Evolutionary conservation across 2,888 invertebrate genomes (phyloP), one percentile per base, ranked within the genome.

Genomic region (Tanypteryx hageni): DNA sequence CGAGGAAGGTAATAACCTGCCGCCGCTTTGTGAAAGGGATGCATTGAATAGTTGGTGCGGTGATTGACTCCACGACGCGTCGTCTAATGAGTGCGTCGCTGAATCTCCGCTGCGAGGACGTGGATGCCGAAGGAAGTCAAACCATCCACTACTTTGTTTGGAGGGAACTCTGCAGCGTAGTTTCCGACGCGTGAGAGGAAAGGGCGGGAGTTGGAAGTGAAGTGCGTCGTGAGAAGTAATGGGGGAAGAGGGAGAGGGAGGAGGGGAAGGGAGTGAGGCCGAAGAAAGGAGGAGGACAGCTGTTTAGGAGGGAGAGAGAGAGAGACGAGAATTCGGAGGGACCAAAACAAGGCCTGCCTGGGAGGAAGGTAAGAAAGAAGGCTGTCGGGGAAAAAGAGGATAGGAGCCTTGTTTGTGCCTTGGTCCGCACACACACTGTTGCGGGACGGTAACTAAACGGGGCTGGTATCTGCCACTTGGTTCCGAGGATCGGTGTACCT

Each of bases 241-340:
- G 89, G 89, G 64, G 18, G 89, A 89, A 18, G 89, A 89, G n/a
- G 89, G 89, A 44, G 89, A 89, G 11, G 89, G 89, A 8, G 64
- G 61, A 8, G 89, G 89, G n/a, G 89, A 89, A 61, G 89, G 44
- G 89, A 31, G 89, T 18, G 89, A 89, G 89, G 44, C 89, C 16
- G 86, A 86, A 16, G 64, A 64, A 76, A 11, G 76, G 11, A 31
- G 16, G 31, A 57, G 61, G 61, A 61, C 31, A n/a, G 64, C 11
- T 64, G 89, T n/a, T 56, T 68, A 85, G 68, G 61, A 59, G 22
- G 22, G 27, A 27, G 0, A 16, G 22, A 81, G 13, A 81, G 27
- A 14, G 14, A n/a, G 0, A 11, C 9, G 10, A n/a, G 4, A 14
- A 0, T 76, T 14, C 76, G 4, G 76, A 27, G 22, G 76, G 7